Evolutionary conservation across 2,113 vertebrate genomes (phyloP).

Genomic region (Boulengeromyrus knoepffleri): DNA sequence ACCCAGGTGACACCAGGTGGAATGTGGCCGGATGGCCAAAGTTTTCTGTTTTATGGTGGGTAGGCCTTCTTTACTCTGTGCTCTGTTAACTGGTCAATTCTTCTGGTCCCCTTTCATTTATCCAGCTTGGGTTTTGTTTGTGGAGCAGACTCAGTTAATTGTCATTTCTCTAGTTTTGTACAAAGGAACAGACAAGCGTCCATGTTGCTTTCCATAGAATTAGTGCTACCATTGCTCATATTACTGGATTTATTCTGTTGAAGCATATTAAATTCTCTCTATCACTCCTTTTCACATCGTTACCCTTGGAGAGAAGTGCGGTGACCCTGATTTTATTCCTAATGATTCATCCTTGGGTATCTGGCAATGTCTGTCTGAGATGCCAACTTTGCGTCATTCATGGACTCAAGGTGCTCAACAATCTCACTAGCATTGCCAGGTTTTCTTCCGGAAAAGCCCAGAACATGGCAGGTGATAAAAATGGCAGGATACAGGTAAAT

Average conservation of each 20-base stretch:
- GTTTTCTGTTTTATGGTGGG: not conserved
- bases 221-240: not conserved
- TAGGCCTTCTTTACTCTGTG: not conserved
- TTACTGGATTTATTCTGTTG: not conserved
- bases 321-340: not conserved
- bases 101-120: not conserved
- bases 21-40: not conserved
- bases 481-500: not conserved
- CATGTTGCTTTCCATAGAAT: not conserved
- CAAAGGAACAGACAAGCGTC: not conserved
- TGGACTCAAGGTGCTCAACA: not conserved
- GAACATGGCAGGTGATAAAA: not conserved
- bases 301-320: not conserved
- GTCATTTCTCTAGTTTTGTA: not conserved
- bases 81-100: not conserved
- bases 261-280: not conserved
- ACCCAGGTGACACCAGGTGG: not conserved
- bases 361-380: not conserved
- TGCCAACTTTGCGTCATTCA: not conserved
- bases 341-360: not conserved
- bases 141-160: not conserved
- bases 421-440: not conserved
- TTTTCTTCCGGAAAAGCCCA: not conserved
- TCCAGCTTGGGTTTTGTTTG: not conserved
- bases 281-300: not conserved